Base-by-base conservation (phyloP, 1,140 invertebrate species). In the Piezodorus guildinii region DNA sequence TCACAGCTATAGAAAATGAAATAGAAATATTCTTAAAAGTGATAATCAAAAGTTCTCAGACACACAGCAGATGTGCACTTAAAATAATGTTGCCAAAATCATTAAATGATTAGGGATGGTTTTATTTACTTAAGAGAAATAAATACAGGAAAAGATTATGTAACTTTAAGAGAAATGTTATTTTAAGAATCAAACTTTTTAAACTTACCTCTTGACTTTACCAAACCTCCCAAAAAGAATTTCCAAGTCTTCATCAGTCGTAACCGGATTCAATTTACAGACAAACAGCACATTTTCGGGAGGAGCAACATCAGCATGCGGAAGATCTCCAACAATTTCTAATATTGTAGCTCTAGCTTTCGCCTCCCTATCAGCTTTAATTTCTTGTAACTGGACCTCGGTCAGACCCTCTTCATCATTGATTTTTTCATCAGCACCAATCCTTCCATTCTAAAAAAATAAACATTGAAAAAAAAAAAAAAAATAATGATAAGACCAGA, bases 271-370 rank as follows among this genome's bases (percentile, higher is more conserved):
- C n/a, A 99, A 77, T 80, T 99, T 99, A 77, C 97, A 99, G 9
- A 99, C 92, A 78, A 99, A 99, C 0, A 99, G 76, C 14, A 99
- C 94, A 81, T 99, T 99, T 78, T 99, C 97, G 10, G 96, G 95
- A 0, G 97, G 97, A 21, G 91, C 93, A 72, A 97, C 90, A 51
- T 99, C 96, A 46, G 90, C 94, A 78, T 96, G 89, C 0, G 95
- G 96, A 61, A 99, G 78, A 77, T 99, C 97, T 0, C 96, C 96
- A 43, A 99, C 91, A 78, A 99, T 98, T 82, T 99, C 96, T 46
- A 99, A 78, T 68, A 99, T 94, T 19, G 96, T 96, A 10, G 97
- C 96, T 71, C 94, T 80, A 17, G 96, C 92, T 78, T 93, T 91
- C 0, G 94, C 95, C 77, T 99, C 96, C 69, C 90, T 88, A 60